Evolutionary conservation across 2,113 vertebrate species (phyloP), one percentile per base, ranked within the genome.

Genomic region (Taxidea taxus): DNA sequence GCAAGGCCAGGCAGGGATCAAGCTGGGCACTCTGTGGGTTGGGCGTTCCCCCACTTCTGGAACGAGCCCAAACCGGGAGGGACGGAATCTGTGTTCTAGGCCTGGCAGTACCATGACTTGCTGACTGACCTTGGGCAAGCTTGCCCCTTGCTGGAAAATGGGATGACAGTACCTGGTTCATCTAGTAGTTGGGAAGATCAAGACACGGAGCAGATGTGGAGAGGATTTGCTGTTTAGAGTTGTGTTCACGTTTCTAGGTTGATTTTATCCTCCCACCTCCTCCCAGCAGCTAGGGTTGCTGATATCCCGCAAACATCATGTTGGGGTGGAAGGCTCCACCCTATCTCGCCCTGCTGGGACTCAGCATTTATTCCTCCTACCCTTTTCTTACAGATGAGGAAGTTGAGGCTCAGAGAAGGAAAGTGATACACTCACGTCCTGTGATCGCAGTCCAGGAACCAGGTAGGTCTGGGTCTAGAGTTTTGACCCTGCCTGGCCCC

Each of bases 301-400:
- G 25, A 56, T 21, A 2, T 3, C 16, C 12, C 7, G 70, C n/a
- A 60, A 85, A 56, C 93, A 34, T 7, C 72, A 3, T 72, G 86
- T 72, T 74, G 84, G 70, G 90, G 64, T 47, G n/a, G 56, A 39
- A 82, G 74, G 68, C 62, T 18, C 51, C 58, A 44, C 83, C 85
- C 80, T 51, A 1, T 7, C n/a, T n/a, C 6, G 4, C 34, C 42
- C n/a, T 27, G 74, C 72, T 20, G 85, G 49, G 77, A 47, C n/a
- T 93, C 70, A 21, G 10, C 64, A 16, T 21, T 34, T 37, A 2
- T 9, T 58, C 44, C 81, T 44, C n/a, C 34, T 6, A 39, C 47
- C 75, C 37, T 14, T 47, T 62, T 83, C 66, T 91, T 66, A 7
- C 86, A 94, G 96, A 95, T 89, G 96, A 62, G 25, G 74, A 85